These are phyloP conservation scores for Zosterops borbonicus DNA, from an alignment of 2,113 vertebrate genomes.

Conservation along the genomic window DNA sequence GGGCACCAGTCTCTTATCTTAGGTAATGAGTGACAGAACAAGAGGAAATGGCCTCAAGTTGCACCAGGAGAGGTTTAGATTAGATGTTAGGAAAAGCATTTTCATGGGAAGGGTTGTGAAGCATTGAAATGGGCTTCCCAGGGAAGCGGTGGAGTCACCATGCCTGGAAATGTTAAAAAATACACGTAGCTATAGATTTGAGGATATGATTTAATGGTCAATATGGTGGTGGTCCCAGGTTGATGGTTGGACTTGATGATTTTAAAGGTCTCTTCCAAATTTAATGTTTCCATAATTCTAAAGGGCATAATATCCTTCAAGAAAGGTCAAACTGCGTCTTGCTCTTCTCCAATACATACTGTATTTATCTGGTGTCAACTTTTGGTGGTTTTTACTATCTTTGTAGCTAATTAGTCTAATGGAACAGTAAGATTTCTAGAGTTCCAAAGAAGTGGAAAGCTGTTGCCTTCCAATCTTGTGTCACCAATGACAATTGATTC, in stretches of 20 bases:
- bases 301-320: neutral
- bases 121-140: neutral
- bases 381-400: neutral
- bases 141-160: neutral
- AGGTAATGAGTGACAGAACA: neutral
- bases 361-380: neutral
- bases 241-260: neutral
- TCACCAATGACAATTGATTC: neutral
- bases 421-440: neutral
- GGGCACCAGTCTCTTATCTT: neutral
- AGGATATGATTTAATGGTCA: neutral
- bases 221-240: neutral
- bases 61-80: neutral
- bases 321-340: neutral
- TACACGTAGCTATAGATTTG: neutral
- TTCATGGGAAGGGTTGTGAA: neutral
- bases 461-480: neutral
- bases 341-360: neutral
- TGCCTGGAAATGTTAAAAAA: neutral
- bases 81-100: neutral
- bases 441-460: neutral
- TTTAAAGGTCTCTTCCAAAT: neutral
- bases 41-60: neutral
- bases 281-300: neutral
- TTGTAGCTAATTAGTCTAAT: neutral